phyloP scores from a whole-genome alignment of 1,140 invertebrate species.

The Manduca sexta region DNA sequence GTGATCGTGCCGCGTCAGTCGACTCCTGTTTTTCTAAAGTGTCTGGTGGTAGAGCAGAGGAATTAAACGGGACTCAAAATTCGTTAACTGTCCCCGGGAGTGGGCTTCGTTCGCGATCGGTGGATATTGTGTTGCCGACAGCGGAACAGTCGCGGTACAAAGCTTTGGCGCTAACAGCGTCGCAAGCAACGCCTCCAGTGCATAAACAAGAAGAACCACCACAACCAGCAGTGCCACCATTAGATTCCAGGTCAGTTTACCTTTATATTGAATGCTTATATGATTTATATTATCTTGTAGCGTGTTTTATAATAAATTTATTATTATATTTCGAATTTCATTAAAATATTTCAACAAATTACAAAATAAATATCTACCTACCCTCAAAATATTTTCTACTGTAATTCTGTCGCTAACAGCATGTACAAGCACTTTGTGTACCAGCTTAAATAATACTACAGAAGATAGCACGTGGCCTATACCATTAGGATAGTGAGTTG shows the following conservation, averaged over 20 bases:
- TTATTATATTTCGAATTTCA: not conserved
- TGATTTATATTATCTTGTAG: not conserved
- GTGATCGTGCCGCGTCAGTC: constrained; percentile 88
- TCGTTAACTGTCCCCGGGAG: constrained; percentile 79
- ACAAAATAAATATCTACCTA: no score
- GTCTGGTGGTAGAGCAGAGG: constrained; percentile 78
- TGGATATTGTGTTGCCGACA: constrained; percentile 92
- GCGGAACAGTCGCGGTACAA: constrained; percentile 89
- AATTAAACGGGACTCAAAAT: constrained; percentile 75
- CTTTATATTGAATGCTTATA: not conserved
- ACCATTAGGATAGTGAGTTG: no score
- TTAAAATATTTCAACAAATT: not conserved
- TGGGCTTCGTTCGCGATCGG: constrained; percentile 86
- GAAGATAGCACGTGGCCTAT: no score
- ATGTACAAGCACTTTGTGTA: no score
- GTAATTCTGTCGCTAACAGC: no score
- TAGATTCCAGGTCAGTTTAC: constrained; percentile 50
- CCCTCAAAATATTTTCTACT: no score
- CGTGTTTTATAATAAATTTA: not conserved
- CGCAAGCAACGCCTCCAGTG: constrained; percentile 47
- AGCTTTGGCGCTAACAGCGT: constrained; percentile 77
- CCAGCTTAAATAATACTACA: no score
- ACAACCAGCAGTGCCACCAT: constrained; percentile 16
- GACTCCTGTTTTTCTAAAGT: constrained; percentile 87
- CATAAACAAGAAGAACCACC: constrained; percentile 22